Conservation (phyloP, 1,140 invertebrate species). For the Aphidius ervi region DNA sequence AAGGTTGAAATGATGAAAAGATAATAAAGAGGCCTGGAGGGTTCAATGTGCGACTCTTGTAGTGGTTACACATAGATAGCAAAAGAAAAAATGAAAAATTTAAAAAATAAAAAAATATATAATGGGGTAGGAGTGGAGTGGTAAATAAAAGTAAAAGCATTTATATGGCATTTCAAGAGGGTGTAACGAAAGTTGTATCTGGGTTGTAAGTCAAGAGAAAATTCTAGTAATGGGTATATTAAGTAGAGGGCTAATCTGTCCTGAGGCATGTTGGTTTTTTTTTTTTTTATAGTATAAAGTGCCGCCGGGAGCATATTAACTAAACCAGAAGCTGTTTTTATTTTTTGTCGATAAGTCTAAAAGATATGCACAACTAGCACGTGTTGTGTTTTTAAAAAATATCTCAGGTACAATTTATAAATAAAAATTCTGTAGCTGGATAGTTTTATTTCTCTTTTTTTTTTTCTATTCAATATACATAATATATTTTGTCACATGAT, state of each 20-base stretch:
- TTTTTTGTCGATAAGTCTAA: conserved; percentile 7
- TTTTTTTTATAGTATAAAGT: background rate
- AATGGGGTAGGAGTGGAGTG: no score
- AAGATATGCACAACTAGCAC: conserved; percentile 8
- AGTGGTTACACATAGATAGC: no score
- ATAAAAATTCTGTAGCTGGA: no score
- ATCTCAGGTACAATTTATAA: no score
- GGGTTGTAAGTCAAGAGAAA: background rate
- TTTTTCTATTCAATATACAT: background rate
- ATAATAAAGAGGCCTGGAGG: background rate
- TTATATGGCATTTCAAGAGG: no score
- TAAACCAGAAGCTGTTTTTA: conserved; percentile 6
- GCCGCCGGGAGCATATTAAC: background rate
- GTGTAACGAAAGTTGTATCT: no score
- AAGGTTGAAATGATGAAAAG: background rate
- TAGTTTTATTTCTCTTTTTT: no score
- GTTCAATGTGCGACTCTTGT: background rate
- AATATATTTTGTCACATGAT: no score
- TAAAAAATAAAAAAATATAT: background rate
- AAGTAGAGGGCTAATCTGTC: background rate
- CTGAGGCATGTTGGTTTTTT: background rate
- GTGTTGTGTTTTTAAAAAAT: background rate
- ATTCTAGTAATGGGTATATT: background rate
- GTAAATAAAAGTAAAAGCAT: no score
- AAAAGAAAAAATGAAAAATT: background rate